These are phyloP conservation scores for Actenoides hombroni DNA, from an alignment of 2,113 vertebrate genomes.

Conservation along the genomic window DNA sequence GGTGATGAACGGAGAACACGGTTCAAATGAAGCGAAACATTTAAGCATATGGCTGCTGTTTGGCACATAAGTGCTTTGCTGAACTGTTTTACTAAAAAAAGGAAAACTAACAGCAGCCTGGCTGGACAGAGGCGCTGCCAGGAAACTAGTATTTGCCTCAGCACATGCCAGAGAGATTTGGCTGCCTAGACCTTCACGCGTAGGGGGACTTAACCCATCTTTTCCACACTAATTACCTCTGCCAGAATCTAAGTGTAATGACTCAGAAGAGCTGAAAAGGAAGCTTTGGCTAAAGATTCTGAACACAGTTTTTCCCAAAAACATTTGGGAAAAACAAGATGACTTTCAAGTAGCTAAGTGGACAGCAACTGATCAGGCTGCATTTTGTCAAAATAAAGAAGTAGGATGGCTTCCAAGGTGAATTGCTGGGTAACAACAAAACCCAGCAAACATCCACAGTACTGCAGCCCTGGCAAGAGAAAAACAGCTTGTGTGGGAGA, in stretches of 20 bases:
- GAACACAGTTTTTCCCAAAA: background rate
- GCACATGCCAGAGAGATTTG: background rate
- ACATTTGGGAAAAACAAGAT: constrained; percentile 2
- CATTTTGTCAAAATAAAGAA: constrained; percentile 29
- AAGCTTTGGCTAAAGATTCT: background rate
- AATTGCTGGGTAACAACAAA: constrained; percentile 6
- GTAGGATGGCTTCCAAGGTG: constrained; percentile 26
- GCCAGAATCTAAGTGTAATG: background rate
- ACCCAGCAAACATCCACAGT: background rate
- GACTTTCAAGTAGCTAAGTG: background rate
- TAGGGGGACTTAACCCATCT: background rate
- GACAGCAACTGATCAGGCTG: background rate
- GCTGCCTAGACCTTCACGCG: background rate
- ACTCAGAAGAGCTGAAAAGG: constrained; percentile 13
- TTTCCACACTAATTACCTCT: background rate
- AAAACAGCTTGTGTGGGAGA: background rate
- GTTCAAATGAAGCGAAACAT: background rate
- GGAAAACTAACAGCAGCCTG: background rate
- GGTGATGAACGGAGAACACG: background rate
- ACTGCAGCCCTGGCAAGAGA: background rate
- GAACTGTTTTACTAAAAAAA: background rate
- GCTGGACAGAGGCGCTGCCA: background rate
- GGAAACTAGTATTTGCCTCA: background rate
- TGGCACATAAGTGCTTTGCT: background rate
- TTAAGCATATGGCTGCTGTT: constrained; percentile 18